A percentile compares a stretch with the other conserved stretches of the same genome.
Conservation (phyloP, 2,888 invertebrate species). For the Luperina testacea region DNA sequence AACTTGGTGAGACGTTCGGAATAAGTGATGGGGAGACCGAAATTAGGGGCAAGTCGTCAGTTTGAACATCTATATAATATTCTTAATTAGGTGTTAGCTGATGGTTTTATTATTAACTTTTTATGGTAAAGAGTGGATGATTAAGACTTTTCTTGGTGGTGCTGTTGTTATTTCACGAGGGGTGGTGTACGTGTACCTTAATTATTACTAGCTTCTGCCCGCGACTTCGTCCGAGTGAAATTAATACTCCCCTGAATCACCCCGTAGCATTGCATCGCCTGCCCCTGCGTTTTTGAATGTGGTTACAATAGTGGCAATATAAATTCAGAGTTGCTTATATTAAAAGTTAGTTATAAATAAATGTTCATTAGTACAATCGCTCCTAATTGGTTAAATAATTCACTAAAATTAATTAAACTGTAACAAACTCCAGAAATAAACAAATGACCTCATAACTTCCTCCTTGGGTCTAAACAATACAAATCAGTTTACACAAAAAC, state of each 20-base stretch:
- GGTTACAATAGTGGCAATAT: background rate
- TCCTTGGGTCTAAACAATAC: slow-evolving; percentile 21
- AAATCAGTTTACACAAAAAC: slow-evolving; percentile 33
- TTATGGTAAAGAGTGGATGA: background rate
- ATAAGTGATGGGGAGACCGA: slow-evolving; percentile 55
- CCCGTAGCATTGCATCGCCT: background rate
- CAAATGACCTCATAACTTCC: slow-evolving; percentile 7
- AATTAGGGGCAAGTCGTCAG: slow-evolving; percentile 31
- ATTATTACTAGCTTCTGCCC: background rate
- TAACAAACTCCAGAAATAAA: slow-evolving; percentile 7
- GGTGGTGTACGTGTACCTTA: background rate
- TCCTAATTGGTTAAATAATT: background rate
- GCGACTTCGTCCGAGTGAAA: background rate
- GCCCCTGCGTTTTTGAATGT: background rate
- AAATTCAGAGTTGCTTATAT: background rate
- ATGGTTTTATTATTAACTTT: slow-evolving; percentile 29
- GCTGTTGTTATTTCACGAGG: background rate
- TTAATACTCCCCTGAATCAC: background rate
- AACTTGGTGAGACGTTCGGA: slow-evolving; percentile 59
- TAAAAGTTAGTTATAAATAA: background rate
- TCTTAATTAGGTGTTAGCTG: slow-evolving; percentile 36
- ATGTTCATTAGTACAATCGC: background rate
- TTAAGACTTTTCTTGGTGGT: background rate
- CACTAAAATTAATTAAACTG: slow-evolving; percentile 7
- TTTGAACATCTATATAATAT: slow-evolving; percentile 25